Base-by-base conservation (phyloP, 2,113 vertebrate species). In the Scophthalmus maximus region DNA sequence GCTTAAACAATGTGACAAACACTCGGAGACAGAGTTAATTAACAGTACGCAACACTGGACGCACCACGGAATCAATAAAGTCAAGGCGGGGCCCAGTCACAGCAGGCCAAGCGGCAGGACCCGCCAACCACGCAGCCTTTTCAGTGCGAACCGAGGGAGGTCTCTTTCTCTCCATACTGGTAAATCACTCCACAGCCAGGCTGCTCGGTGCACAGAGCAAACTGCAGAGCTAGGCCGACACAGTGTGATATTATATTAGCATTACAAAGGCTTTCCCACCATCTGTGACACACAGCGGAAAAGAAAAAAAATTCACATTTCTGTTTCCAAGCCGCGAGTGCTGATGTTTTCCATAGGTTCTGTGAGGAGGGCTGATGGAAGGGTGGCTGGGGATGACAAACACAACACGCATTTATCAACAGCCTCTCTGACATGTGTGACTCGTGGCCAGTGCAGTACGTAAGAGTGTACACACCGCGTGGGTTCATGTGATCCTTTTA, bases 241-340 rank as follows among this genome's bases (percentile, higher is more conserved):
- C 91, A 90, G 91, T 93, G 90, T 94, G 93, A 93, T 93, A 92
- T 93, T 89, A 91, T 89, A 94, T 94, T 94, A 93, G 91, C 93
- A 93, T 94, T 91, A 94, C 91, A 93, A 93, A 93, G 91, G 91
- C 86, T 91, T 93, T 93, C 91, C 89, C 88, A 89, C 92, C 91
- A 91, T 93, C 93, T 91, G 91, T 91, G 91, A 93, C 89, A 92
- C 81, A 74, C 84, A 76, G 76, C 73, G 77, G 75, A 61, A 56
- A 56, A 18, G 75, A 85, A 84, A 81, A 82, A 71, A 87, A 87
- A 88, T n/a, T 83, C 81, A 83, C 87, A 90, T 87, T 84, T 86
- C 87, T 79, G 79, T 91, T 85, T 89, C 83, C 80, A 78, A 79
- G 79, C 82, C 57, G 81, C 18, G 11, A 81, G 76, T 85, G 88